These are phyloP conservation scores for Petrocephalus schoutedeni DNA, from an alignment of 2,797 vertebrate species.

Conservation along the genomic window DNA sequence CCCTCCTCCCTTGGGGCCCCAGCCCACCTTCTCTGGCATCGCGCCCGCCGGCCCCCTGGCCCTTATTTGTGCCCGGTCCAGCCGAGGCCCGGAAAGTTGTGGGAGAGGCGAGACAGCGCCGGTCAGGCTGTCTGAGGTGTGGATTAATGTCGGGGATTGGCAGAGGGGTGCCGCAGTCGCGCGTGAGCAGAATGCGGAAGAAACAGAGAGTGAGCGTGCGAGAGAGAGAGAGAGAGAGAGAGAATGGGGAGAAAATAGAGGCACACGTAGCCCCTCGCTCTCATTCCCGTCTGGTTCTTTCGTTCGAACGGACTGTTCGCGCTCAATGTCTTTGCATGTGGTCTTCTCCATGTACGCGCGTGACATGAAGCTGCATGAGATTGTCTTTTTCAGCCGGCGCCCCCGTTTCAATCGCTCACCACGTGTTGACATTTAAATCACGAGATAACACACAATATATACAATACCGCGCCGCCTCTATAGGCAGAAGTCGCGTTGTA, in stretches of 20 bases:
- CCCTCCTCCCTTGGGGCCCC: not conserved
- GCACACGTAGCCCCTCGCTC: conserved; percentile 33
- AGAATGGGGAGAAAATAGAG: conserved; percentile 39
- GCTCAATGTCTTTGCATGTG: not conserved
- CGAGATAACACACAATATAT: not conserved
- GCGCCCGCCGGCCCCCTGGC: not conserved
- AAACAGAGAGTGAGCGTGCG: conserved; percentile 51
- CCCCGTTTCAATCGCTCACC: not conserved
- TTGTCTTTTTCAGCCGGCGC: not conserved
- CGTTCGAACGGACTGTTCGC: not conserved
- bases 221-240: conserved; percentile 23
- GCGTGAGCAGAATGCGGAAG: conserved; percentile 87
- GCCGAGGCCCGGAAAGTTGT: conserved; percentile 60
- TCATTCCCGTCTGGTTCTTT: conserved; percentile 7
- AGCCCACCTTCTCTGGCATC: not conserved
- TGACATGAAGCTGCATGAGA: not conserved
- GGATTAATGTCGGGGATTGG: conserved; percentile 83
- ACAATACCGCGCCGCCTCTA: not conserved
- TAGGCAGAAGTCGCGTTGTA: not conserved
- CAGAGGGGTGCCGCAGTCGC: conserved; percentile 78
- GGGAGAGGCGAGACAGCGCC: conserved; percentile 62
- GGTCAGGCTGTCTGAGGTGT: conserved; percentile 75
- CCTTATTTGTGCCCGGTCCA: not conserved
- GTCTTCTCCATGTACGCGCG: not conserved
- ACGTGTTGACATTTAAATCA: not conserved